Evolutionary conservation across 1,140 invertebrate genomes (phyloP), one percentile per base, ranked within the genome.

Genomic region (Melitaea cinxia): DNA sequence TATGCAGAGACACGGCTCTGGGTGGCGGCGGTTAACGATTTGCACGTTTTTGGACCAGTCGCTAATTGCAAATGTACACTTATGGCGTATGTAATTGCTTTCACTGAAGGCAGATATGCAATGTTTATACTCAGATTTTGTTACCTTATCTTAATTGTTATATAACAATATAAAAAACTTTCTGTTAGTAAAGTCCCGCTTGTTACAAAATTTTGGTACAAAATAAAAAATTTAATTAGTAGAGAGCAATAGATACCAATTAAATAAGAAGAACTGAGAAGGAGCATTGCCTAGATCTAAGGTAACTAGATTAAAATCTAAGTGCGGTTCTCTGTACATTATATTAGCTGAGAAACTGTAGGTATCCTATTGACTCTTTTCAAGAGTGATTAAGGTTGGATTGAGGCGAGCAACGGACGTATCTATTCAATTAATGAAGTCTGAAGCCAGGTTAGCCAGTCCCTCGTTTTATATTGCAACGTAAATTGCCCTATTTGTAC

Each of bases 1-100:
- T 90, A 90, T 90, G 88, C 88, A 85, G 80, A 83, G 85, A 84
- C 88, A 90, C 88, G 88, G 73, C 77, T 63, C 80, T 75, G 77
- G 72, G 72, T 77, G 83, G 79, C 78, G 79, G 75, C 67, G 81
- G 83, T 76, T 88, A 90, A 85, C 88, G 88, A 88, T 88, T 90
- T 83, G 85, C 84, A 90, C 85, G 86, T 87, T 88, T 87, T 89
- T 85, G 83, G 85, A 82, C 85, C 83, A 79, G 72, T 79, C 80
- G 82, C 85, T 88, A 90, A 90, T 90, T 88, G 84, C 87, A 80
- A 88, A 88, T 88, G 83, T 88, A 86, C 81, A 85, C 87, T 89
- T 87, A 88, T 82, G 82, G 83, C 70, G 75, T 83, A 83, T 90
- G 80, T 90, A 90, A 90, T 88, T 90, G 84, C 83, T 88, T 87